Conservation (phyloP, 2,797 vertebrate species). For the Schizopygopsis pylzovi region DNA sequence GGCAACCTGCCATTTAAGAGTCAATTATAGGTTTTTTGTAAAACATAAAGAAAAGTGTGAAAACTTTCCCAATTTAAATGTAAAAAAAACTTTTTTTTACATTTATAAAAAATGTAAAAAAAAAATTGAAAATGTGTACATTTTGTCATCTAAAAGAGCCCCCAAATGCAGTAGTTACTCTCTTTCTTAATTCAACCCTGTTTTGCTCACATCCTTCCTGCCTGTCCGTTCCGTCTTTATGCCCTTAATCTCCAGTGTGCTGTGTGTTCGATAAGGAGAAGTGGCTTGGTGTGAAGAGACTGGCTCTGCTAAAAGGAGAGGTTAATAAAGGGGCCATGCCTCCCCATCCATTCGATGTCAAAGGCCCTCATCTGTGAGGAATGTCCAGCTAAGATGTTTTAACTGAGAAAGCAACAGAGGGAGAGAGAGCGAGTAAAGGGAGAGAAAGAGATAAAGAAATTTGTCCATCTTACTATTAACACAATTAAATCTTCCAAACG, state of each 20-base stretch:
- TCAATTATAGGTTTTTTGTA: neutral
- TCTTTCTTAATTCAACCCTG: constrained; percentile 52
- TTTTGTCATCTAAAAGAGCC: constrained; percentile 41
- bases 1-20: neutral
- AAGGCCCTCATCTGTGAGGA: constrained; percentile 56
- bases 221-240: constrained; percentile 55
- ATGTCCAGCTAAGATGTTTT: constrained; percentile 60
- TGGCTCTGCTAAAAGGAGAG: constrained; percentile 60
- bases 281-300: constrained; percentile 61
- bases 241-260: constrained; percentile 63
- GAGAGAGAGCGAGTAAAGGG: constrained; percentile 11
- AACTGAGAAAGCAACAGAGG: constrained; percentile 35
- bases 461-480: constrained; percentile 28
- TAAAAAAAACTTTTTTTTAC: neutral
- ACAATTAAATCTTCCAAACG: constrained; percentile 27
- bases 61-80: constrained; percentile 3
- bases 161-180: constrained; percentile 45
- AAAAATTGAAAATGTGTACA: too few species aligned
- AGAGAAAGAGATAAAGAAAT: constrained; percentile 14
- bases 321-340: constrained; percentile 62
- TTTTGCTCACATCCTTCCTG: constrained; percentile 59
- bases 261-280: constrained; percentile 62
- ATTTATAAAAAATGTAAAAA: too few species aligned
- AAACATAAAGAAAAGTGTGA: neutral
- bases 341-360: constrained; percentile 60